Base-by-base conservation (phyloP, 1,140 invertebrate genomes). In the Bombus fervidus region DNA sequence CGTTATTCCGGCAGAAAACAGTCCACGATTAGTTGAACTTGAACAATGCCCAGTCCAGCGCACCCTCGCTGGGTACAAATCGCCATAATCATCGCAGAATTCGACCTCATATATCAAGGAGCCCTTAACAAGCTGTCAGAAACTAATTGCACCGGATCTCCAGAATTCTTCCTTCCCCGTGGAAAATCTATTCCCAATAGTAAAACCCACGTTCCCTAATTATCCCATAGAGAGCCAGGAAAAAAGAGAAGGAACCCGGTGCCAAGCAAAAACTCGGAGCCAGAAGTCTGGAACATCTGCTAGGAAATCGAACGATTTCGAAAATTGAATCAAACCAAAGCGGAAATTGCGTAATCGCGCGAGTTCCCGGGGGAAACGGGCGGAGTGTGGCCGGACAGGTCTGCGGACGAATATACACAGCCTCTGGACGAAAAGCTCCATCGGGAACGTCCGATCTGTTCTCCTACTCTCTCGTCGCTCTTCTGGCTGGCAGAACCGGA, bases 281-380 rank as follows among this genome's bases (percentile, higher is more conserved):
- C 69, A 37, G 37, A 39, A 34, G 68, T 43, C 77, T 12, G 79
- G 41, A 81, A 85, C 86, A 75, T 90, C 83, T 86, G 85, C 9
- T 90, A 87, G 88, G 92, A 92, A 92, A 91, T 92, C 77, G 91
- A 88, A 87, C 87, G 86, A 90, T 94, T 93, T 91, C 83, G 85
- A 62, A 88, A 93, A 93, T 94, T 86, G 92, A 92, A 92, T 93
- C 83, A 93, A 94, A 93, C 89, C 92, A 91, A 91, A 92, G 78
- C 90, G 92, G 92, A 92, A 94, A 92, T 94, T 91, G 90, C 90
- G 90, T 93, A 93, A 93, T 93, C 92, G 92, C 75, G 86, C 88
- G 87, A 89, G 76, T 81, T 78, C 87, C 88, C 81, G 64, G 77
- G 89, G 79, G 75, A 71, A 74, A 18, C 13, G 4, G 22, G 15